Evolutionary conservation across 2,113 vertebrate genomes (phyloP), one percentile per base, ranked within the genome.

Genomic region (Rhinoptilus africanus): DNA sequence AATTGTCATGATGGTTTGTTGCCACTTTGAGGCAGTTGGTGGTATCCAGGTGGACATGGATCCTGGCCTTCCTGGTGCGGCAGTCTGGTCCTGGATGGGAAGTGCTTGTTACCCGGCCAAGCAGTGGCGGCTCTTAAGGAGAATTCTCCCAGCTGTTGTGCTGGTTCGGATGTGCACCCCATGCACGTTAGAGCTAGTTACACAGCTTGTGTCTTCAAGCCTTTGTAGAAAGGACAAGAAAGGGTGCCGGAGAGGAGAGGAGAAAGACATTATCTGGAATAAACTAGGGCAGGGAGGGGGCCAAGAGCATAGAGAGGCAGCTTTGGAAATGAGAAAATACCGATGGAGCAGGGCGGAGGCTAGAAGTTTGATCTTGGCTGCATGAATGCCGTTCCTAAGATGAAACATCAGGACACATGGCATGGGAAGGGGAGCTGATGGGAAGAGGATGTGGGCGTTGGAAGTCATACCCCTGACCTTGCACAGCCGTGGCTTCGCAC

Each of bases 21-120:
- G 54, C n/a, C 14, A 0, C n/a, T 30, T 59, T 37, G 54, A 66
- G 71, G 45, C 62, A 88, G 37, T 27, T 84, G 13, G 9, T 66
- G 47, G 37, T 56, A 12, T 48, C 48, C 62, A 48, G 35, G 39
- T n/a, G 60, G 50, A 74, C 0, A 0, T 43, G 64, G 71, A 45
- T 77, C 20, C 14, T 67, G 32, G 21, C 26, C 30, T 69, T 85
- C n/a, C 77, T 57, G 39, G 23, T 67, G 13, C 56, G 32, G 45
- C 35, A 15, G 53, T 18, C 43, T 78, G 59, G 67, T 86, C 22
- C 64, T 74, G 32, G 27, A 5, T 35, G 74, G 67, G 27, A 62
- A 45, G 22, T 32, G 14, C 45, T 41, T 2, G 2, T 53, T 53
- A 17, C 12, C 6, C 0, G 0, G 53, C 76, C 23, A 12, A 26